Evolutionary conservation across 2,888 invertebrate genomes (phyloP).

Genomic region (Noctuana brunneofusca): DNA sequence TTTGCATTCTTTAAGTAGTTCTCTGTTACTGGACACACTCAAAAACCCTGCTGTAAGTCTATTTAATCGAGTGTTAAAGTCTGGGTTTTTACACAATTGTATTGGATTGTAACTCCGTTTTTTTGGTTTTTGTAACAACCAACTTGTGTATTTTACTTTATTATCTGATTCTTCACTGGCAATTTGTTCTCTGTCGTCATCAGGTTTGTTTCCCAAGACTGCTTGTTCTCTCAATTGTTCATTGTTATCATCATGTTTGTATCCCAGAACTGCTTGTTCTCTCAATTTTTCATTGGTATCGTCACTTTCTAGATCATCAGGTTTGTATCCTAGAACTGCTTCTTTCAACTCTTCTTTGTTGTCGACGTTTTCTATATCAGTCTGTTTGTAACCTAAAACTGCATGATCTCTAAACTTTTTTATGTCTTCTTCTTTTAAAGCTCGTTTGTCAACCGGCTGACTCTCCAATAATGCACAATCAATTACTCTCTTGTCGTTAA

Average conservation of each 20-base stretch:
- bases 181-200: conserved; percentile 16
- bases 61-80: conserved; percentile 71
- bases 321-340: not conserved
- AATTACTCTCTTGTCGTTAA: conserved; percentile 50
- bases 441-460: conserved; percentile 50
- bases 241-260: conserved; percentile 33
- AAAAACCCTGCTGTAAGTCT: conserved; percentile 64
- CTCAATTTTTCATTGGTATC: conserved; percentile 28
- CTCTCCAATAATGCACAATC: conserved; percentile 57
- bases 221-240: conserved; percentile 19
- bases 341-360: conserved; percentile 12
- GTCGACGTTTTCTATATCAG: conserved; percentile 12
- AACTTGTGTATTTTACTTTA: conserved; percentile 56
- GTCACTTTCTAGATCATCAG: conserved; percentile 25
- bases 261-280: not conserved
- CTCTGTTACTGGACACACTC: conserved; percentile 58
- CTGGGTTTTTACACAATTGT: conserved; percentile 72
- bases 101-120: conserved; percentile 63
- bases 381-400: conserved; percentile 14
- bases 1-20: conserved; percentile 58
- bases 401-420: conserved; percentile 24
- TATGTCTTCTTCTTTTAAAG: conserved; percentile 39
- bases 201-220: not conserved
- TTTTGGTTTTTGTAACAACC: conserved; percentile 63
- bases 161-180: conserved; percentile 33